These are phyloP conservation scores for Girardinichthys multiradiatus DNA, from an alignment of 2,113 vertebrate species.

Conservation along the genomic window DNA sequence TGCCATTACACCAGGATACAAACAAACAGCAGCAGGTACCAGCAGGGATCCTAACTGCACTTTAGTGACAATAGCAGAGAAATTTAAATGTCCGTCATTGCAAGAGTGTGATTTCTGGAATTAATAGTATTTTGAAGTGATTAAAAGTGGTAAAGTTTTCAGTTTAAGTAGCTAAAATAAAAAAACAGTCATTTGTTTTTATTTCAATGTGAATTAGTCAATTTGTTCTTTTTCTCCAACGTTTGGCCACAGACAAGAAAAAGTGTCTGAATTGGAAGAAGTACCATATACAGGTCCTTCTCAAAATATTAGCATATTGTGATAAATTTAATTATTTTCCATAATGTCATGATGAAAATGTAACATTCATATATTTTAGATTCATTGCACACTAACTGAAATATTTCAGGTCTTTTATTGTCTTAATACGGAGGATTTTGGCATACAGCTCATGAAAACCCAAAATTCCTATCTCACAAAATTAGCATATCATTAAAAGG, in stretches of 20 bases:
- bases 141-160: not conserved
- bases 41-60: constrained; percentile 17
- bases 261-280: not conserved
- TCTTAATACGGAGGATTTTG: too few species aligned
- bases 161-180: not conserved
- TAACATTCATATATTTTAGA: too few species aligned
- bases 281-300: not conserved
- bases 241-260: not conserved
- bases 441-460: too few species aligned
- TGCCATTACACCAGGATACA: not conserved
- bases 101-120: not conserved
- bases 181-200: not conserved
- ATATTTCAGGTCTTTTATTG: too few species aligned
- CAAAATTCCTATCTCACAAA: too few species aligned
- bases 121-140: not conserved
- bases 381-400: too few species aligned
- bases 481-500: too few species aligned
- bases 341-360: too few species aligned
- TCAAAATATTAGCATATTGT: too few species aligned
- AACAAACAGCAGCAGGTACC: constrained; percentile 33
- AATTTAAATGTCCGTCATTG: constrained; percentile 5
- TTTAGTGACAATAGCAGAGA: constrained; percentile 24
- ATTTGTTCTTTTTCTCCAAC: not conserved
- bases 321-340: too few species aligned
- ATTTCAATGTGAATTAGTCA: not conserved